Conservation (phyloP, 2,113 vertebrate genomes). For the Lagopus muta region DNA sequence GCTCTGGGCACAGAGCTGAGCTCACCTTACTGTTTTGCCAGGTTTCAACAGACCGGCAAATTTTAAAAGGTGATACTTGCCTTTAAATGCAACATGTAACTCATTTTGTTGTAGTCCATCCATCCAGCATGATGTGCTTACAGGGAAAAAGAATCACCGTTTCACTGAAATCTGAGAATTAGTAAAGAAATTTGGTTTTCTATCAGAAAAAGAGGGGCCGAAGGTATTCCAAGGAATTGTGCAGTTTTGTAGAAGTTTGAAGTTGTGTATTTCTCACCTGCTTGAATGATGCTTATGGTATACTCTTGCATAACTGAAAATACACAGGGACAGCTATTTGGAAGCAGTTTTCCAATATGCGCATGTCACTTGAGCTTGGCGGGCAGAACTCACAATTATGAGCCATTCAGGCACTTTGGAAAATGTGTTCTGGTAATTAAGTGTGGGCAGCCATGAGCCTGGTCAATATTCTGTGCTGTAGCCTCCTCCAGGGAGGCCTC, state of each 20-base stretch:
- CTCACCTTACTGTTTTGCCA: not conserved
- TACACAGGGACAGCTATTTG: not conserved
- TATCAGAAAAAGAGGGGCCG: not conserved
- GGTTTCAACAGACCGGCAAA: not conserved
- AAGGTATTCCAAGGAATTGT: not conserved
- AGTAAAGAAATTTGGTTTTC: not conserved
- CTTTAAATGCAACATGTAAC: not conserved
- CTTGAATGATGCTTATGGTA: not conserved
- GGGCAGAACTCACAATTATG: not conserved
- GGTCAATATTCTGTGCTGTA: not conserved
- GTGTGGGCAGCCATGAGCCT: accelerated
- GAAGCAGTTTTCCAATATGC: not conserved
- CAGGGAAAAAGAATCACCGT: not conserved
- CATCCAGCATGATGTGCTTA: not conserved
- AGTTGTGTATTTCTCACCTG: not conserved
- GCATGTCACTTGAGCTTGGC: not conserved
- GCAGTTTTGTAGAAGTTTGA: not conserved
- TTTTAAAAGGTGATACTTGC: not conserved
- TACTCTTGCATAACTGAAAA: not conserved
- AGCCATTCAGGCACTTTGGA: not conserved
- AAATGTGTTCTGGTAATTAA: not conserved
- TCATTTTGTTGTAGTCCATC: not conserved
- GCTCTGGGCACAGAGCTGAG: not conserved
- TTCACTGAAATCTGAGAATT: not conserved
- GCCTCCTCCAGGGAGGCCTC: not conserved